Base-by-base conservation (phyloP, 2,797 vertebrate species). In the Labroides dimidiatus region DNA sequence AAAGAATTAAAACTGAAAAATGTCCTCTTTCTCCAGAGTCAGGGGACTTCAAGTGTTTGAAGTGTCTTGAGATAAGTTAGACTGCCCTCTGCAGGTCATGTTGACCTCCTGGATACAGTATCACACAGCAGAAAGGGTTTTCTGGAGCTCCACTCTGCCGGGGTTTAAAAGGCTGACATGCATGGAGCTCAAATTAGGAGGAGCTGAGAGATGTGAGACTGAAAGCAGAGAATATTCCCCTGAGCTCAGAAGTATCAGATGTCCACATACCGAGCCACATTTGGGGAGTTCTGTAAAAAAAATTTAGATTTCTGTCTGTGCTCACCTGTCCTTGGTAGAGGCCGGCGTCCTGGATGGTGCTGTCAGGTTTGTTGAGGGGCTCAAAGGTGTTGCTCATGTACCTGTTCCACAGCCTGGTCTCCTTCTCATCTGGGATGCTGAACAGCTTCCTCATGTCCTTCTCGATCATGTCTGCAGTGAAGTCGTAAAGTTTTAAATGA, bases 351-450 rank as follows among this genome's bases (percentile, higher is more conserved):
- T 99, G 98, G 85, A 99, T 97, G 79, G 97, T 99, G 94, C 96
- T 99, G 87, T 99, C 97, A 3, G 96, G 97, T 86, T 99, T 99
- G 93, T 96, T 98, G 84, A 99, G 91, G 59, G 97, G 97, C 92
- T 99, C 97, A 80, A 99, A 99, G 64, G 98, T 99, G 93, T 98
- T 99, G 95, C 96, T 98, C 97, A 99, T 98, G 87, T 99, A 99
- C 91, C 97, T 96, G 92, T 99, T 99, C 98, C 98, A 99, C 89
- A 99, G 89, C 86, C 98, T 94, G 84, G 97, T 99, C 92, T 99
- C 98, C 89, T 96, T 98, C 90, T 98, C 96, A 69, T 96, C 93
- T n/a, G 97, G 93, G 91, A 99, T 98, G 94, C 84, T 97, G 93
- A 99, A 99, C 83, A 98, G 94, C 90, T 96, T 98, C 83, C 97